Evolutionary conservation across 2,888 invertebrate genomes (phyloP).

Genomic region (Galerucella nymphaeae): DNA sequence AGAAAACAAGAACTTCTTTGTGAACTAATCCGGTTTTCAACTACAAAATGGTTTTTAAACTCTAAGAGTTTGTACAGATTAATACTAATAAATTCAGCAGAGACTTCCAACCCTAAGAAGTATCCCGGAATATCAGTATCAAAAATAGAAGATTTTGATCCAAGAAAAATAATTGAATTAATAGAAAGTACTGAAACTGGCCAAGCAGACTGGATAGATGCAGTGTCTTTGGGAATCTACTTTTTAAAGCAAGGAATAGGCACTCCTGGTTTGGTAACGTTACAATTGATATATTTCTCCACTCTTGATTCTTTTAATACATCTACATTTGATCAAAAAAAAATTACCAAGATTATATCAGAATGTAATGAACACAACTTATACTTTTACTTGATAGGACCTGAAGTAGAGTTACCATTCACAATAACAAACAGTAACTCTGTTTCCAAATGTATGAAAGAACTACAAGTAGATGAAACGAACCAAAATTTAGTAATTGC

Average conservation of each 20-base stretch:
- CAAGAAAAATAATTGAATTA: constrained; percentile 27
- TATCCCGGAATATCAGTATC: constrained; percentile 33
- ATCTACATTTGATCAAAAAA: constrained; percentile 26
- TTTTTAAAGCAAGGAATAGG: constrained; percentile 39
- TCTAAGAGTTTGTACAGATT: constrained; percentile 42
- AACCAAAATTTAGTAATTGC: constrained; percentile 34
- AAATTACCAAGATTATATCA: constrained; percentile 35
- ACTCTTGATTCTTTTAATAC: constrained; percentile 38
- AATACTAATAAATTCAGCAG: constrained; percentile 44
- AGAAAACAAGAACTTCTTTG: constrained; percentile 38
- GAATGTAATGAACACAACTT: constrained; percentile 41
- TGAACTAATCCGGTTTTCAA: constrained; percentile 40
- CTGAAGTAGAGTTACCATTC: constrained; percentile 41
- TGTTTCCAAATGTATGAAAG: constrained; percentile 42
- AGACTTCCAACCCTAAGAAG: constrained; percentile 37
- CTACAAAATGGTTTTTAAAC: constrained; percentile 40
- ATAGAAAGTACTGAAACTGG: constrained; percentile 39
- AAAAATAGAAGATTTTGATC: constrained; percentile 31
- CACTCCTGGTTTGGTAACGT: constrained; percentile 38
- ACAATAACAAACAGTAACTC: constrained; percentile 37
- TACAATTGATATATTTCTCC: constrained; percentile 46
- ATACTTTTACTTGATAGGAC: constrained; percentile 48
- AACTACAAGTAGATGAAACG: constrained; percentile 14
- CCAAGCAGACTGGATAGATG: constrained; percentile 43
- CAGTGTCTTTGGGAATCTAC: constrained; percentile 39